A percentile compares a stretch with the other conserved stretches of the same genome.
Conservation (phyloP, 2,888 invertebrate genomes). For the Calliscelio sp. region DNA sequence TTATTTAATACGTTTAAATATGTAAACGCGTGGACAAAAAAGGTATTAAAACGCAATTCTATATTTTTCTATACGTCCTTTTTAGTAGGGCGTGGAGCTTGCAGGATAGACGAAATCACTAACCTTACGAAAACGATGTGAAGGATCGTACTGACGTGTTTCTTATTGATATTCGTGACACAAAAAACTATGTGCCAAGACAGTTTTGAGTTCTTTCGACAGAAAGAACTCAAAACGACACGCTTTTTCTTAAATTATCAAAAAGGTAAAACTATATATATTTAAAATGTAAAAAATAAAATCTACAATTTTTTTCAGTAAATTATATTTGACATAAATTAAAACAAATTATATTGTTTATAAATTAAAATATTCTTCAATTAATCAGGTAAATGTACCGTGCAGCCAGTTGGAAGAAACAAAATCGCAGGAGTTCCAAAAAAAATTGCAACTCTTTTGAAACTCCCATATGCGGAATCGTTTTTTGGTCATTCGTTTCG, state of each 20-base stretch:
- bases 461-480: conserved; percentile 62
- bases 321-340: conserved; percentile 1
- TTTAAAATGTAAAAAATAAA: no score
- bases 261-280: no score
- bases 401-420: conserved; percentile 63
- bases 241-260: neutral
- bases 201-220: neutral
- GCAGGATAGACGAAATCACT: no score
- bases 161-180: conserved; percentile 3
- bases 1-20: no score
- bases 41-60: no score
- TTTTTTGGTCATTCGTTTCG: conserved; percentile 71
- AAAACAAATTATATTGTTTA: neutral
- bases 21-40: no score
- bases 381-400: conserved; percentile 69
- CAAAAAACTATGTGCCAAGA: conserved; percentile 6
- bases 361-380: neutral
- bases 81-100: no score
- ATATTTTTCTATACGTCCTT: no score
- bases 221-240: neutral
- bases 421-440: conserved; percentile 69
- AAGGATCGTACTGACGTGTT: neutral
- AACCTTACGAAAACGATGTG: no score
- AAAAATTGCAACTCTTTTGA: conserved; percentile 68
- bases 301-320: conserved; percentile 64